Percentiles rank a stretch among this genome's conserved stretches.
phyloP scores from a whole-genome alignment of 2,113 vertebrate genomes.

The Erythrocercus mccallii region DNA sequence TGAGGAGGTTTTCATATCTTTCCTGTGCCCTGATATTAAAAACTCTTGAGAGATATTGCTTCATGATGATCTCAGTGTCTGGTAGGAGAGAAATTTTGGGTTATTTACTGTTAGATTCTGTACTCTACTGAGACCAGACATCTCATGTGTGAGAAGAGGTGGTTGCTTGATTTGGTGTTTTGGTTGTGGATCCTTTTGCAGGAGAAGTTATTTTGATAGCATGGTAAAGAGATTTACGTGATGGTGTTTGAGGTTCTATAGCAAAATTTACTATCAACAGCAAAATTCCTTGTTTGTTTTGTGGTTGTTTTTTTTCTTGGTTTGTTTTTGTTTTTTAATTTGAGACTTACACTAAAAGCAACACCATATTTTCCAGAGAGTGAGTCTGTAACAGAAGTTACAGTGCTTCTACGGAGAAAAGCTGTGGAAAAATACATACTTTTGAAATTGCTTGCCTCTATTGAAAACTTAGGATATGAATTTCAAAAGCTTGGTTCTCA shows the following conservation, averaged over 20 bases:
- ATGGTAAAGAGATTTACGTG: neutral
- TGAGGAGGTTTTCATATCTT: neutral
- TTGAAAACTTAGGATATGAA: neutral
- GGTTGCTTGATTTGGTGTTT: constrained; percentile 8
- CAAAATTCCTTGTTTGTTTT: neutral
- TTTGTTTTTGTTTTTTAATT: neutral
- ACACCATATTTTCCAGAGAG: neutral
- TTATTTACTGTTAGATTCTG: neutral
- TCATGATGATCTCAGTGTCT: neutral
- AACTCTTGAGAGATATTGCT: neutral
- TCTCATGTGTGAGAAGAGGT: neutral
- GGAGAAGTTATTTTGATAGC: neutral
- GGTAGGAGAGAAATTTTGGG: neutral
- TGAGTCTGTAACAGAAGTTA: neutral
- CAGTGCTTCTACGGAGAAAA: neutral
- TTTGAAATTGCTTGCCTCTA: neutral
- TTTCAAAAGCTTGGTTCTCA: neutral
- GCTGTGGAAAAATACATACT: neutral
- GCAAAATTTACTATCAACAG: neutral
- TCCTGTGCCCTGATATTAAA: neutral
- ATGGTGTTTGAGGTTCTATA: neutral
- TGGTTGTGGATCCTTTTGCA: neutral
- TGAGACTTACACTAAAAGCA: neutral
- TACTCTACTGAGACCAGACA: neutral
- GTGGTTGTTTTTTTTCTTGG: no score